Evolutionary conservation across 2,888 invertebrate species (phyloP), one percentile per base, ranked within the genome.

Genomic region (Leptopilina syphax): DNA sequence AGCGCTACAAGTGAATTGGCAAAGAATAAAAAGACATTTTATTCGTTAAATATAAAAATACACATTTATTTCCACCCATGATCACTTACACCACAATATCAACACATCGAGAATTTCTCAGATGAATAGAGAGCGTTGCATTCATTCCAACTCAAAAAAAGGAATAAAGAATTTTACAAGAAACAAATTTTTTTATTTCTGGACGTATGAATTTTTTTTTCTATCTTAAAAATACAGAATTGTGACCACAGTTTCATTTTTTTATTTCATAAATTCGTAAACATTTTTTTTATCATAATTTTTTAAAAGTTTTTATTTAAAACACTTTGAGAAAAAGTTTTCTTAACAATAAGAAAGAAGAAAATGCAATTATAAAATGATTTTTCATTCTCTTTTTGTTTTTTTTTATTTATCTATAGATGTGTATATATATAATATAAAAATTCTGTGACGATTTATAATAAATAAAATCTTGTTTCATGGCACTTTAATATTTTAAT

Each of bases 11-110:
- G 3, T 2, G 34, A 34, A 34, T 3, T 34, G 34, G 34, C 34
- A 4, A 73, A 60, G 73, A 84, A 85, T 85, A 82, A 83, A 83
- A 85, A 77, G 84, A 73, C 84, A 73, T 83, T 85, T 83, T 86
- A 86, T 90, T 87, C 57, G 27, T 83, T 88, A 86, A 87, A 89
- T 89, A 88, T 83, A 90, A 90, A 91, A 90, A 90, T 90, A 91
- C 87, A 84, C 81, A 80, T 90, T 91, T 89, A 89, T 91, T 91
- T 87, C 83, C 86, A 87, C 86, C 86, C 85, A 85, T 82, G 83
- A 85, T 85, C 83, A 85, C 83, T 85, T 85, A 85, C 85, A 84
- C 85, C 86, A 85, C 82, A 83, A 82, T 79, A 83, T 85, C 66
- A 82, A 84, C 79, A 83, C 80, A 83, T 78, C 70, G 79, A 34